phyloP scores from a whole-genome alignment of 2,797 vertebrate species.

The Australoheros facetus region DNA sequence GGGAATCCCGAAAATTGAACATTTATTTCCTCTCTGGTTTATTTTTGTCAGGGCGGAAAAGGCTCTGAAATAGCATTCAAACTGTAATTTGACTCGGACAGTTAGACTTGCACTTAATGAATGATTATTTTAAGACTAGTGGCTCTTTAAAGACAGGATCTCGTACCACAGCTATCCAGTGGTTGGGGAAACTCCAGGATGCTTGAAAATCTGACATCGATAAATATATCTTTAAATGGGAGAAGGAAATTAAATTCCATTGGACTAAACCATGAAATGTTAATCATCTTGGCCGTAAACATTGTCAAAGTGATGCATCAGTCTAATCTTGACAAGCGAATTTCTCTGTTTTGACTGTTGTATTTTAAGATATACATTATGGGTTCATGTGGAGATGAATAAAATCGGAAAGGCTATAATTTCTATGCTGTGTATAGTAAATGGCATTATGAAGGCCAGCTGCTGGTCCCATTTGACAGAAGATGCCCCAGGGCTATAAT shows the following conservation, averaged over 20 bases:
- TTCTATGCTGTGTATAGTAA: slow-evolving; percentile 25
- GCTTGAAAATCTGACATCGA: background rate
- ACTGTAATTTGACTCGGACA: slow-evolving; percentile 20
- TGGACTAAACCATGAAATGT: background rate
- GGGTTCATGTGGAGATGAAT: slow-evolving; percentile 11
- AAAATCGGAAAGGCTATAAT: slow-evolving; percentile 22
- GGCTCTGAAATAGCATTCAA: slow-evolving; percentile 18
- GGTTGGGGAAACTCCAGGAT: slow-evolving; percentile 28
- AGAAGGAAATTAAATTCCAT: background rate
- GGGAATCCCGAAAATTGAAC: background rate
- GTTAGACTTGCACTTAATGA: slow-evolving; percentile 13
- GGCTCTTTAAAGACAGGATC: slow-evolving; percentile 16
- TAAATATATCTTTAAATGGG: background rate
- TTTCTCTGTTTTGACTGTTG: background rate
- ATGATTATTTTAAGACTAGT: slow-evolving; percentile 30
- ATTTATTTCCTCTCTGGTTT: background rate
- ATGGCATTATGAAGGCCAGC: slow-evolving; percentile 43
- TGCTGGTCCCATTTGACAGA: slow-evolving; percentile 44
- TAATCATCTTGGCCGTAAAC: background rate
- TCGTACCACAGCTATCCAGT: slow-evolving; percentile 31
- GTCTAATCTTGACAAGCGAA: background rate
- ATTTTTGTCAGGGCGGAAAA: slow-evolving; percentile 14
- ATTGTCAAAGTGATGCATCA: background rate
- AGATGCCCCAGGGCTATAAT: slow-evolving; percentile 48
- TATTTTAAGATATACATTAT: slow-evolving; percentile 7